Conservation (phyloP, 2,113 vertebrate genomes). For the Phalacrocorax carbo region DNA sequence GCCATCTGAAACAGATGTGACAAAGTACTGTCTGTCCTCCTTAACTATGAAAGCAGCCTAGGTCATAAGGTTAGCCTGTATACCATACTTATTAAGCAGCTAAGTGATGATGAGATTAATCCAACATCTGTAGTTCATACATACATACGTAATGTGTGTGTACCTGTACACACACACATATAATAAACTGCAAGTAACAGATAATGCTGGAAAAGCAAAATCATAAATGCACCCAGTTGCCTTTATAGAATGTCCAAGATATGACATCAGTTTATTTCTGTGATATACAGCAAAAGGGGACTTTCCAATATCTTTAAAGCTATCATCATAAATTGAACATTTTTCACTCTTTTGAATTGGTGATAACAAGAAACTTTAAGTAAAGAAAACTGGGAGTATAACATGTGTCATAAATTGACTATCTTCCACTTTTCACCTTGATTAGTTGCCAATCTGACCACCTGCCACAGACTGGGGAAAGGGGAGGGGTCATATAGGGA, state of each 20-base stretch:
- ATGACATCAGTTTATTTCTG: not conserved
- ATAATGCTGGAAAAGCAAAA: not conserved
- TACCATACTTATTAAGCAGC: not conserved
- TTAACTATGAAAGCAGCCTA: not conserved
- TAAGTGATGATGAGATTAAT: not conserved
- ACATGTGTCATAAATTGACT: constrained; percentile 2
- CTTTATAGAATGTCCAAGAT: not conserved
- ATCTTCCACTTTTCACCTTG: not conserved
- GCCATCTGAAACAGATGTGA: not conserved
- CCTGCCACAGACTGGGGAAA: not conserved
- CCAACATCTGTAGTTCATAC: not conserved
- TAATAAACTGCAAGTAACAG: not conserved
- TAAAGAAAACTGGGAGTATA: constrained; percentile 7
- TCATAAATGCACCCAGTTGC: not conserved
- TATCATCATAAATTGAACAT: not conserved
- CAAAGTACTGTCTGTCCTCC: not conserved
- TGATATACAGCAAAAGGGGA: not conserved
- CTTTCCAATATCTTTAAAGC: not conserved
- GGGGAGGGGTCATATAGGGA: not conserved
- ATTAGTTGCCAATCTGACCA: constrained; percentile 4
- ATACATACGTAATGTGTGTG: not conserved
- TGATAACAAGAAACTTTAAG: constrained; percentile 13
- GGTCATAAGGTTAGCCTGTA: not conserved
- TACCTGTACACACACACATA: not conserved
- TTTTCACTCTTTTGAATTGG: constrained; percentile 24